Evolutionary conservation across 2,797 vertebrate genomes (phyloP).

Genomic region (Phylloscopus collybita): DNA sequence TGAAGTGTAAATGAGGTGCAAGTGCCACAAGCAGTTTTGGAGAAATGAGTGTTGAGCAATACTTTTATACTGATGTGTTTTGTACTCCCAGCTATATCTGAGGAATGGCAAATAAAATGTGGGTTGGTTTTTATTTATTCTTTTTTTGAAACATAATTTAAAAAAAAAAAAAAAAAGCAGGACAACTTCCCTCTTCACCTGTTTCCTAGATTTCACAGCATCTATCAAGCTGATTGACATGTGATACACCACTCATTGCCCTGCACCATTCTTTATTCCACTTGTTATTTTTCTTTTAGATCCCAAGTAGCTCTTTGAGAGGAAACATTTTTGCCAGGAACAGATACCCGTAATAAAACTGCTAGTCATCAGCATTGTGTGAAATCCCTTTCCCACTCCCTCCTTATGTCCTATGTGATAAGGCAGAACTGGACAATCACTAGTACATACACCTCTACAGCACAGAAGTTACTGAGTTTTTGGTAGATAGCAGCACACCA

Average conservation of each 20-base stretch:
- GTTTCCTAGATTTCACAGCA: background rate
- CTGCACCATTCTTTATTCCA: background rate
- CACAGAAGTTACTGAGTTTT: background rate
- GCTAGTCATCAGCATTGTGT: background rate
- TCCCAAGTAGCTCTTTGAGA: background rate
- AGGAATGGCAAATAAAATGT: background rate
- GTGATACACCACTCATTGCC: background rate
- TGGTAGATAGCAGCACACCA: background rate
- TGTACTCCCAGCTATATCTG: background rate
- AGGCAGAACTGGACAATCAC: background rate
- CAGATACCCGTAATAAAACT: background rate
- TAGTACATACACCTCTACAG: background rate
- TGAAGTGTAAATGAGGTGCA: background rate
- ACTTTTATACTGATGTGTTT: background rate
- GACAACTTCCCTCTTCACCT: background rate
- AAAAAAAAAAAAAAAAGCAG: background rate
- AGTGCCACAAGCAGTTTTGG: background rate
- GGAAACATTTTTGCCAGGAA: background rate
- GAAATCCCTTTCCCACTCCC: background rate
- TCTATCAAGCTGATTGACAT: background rate
- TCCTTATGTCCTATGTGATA: background rate
- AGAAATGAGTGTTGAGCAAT: background rate
- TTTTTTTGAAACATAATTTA: background rate
- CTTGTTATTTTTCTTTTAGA: background rate
- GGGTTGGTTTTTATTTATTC: background rate